Base-by-base conservation (phyloP, 2,888 invertebrate species). In the Lymantria monacha region DNA sequence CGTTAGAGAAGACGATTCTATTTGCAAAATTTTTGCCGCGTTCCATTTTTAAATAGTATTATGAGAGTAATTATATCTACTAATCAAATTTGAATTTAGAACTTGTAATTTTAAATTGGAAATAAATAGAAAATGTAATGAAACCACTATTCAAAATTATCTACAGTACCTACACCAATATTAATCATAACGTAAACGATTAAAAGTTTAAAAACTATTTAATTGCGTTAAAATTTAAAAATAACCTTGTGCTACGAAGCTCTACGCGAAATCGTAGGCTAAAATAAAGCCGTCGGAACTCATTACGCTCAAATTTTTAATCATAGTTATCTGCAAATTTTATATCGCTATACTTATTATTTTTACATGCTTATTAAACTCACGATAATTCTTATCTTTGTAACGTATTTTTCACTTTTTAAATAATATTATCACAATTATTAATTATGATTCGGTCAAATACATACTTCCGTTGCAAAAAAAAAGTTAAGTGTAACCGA, bases 251-350 rank as follows among this genome's bases (percentile, higher is more conserved):
- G 72, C 69, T 70, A 72, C 71, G 74, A 71, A 47, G 62, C 54
- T 64, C 55, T 72, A 72, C 79, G 81, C 76, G 70, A 57, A 64
- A 63, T 73, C 74, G 81, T 90, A 90, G 90, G 90, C 90, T 87
- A 87, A 90, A 89, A 87, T 81, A 75, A 74, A 66, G 74, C 90
- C 90, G 90, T 63, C 90, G 90, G 90, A 76, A 84, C 74, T 75
- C 52, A 10, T 50, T 61, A 45, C 38, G 33, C 44, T 62, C 22
- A 22, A 22, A 22, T 57, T 48, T 2, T 7, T 49, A 58, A 46
- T 40, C 50, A 46, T 46, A 31, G 42, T 51, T 37, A 46, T 10
- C 22, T 22, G 22, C 22, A 22, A 22, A 22, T 22, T 22, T 22
- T 22, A 22, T 22, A n/a, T n/a, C n/a, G n/a, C n/a, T n/a, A n/a